Evolutionary conservation across 2,888 invertebrate species (phyloP), one percentile per base, ranked within the genome.

Genomic region (Apodemia mormo): DNA sequence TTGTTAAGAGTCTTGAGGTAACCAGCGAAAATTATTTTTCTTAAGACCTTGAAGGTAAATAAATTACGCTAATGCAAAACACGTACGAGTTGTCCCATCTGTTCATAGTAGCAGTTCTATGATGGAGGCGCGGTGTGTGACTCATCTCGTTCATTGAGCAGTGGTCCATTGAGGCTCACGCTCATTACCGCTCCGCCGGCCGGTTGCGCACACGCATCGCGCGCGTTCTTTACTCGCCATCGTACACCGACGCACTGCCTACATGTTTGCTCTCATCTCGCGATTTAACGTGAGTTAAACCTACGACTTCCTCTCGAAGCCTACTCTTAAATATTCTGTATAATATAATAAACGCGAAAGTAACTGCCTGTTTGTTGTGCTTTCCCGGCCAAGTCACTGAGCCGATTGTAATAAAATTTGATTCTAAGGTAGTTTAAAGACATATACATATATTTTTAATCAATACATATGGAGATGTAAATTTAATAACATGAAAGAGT

Each of bases 121-220:
- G 91, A 78, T 79, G 90, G 88, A 88, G 88, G 90, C 87, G 88
- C 88, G 89, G 89, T 85, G 89, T 81, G 86, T 93, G 92, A 92
- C 86, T 92, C 92, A 92, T 85, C 86, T 81, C 81, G 80, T 82
- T 80, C 84, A 84, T 83, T 84, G 82, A 84, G 83, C 78, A 79
- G 77, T 78, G 81, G 89, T 87, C 91, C 92, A 92, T 92, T 92
- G 87, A 92, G 88, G 90, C 86, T 85, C 82, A 87, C 86, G 87
- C 88, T 92, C 90, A 91, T 91, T 92, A 92, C 92, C 85, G 89
- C 86, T 92, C 85, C 88, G 87, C 91, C 92, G 91, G 94, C 93
- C 94, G 94, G 89, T 85, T 81, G 89, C 87, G 86, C 91, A 85
- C 90, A 90, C 89, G 87, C 92, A 85, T 85, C 87, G 29, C 90